A percentile compares a stretch with the other conserved stretches of the same genome.
phyloP scores from a whole-genome alignment of 1,140 invertebrate genomes.

The Drosophila littoralis region DNA sequence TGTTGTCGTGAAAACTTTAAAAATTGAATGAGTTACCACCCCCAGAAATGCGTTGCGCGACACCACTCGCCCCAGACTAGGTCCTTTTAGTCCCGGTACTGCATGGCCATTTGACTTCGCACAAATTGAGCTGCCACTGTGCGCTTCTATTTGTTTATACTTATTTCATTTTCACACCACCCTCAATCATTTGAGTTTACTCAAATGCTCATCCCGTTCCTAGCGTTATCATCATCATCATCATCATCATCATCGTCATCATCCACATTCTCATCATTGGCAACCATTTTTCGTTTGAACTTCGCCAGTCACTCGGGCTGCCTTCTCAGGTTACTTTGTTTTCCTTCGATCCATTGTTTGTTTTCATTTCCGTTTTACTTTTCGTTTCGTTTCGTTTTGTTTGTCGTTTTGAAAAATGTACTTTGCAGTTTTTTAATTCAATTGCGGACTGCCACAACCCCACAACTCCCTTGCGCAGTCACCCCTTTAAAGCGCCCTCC shows the following conservation, averaged over 20 bases:
- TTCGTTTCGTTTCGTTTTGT: constrained; percentile 67
- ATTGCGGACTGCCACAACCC: constrained; percentile 72
- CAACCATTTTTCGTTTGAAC: constrained; percentile 58
- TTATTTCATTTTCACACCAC: constrained; percentile 79
- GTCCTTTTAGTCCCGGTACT: constrained; percentile 3
- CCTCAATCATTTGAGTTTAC: constrained; percentile 36
- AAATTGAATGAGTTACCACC: constrained; percentile 26
- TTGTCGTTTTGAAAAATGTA: constrained; percentile 64
- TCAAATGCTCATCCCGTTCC: constrained; percentile 7
- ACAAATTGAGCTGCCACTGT: constrained; percentile 59
- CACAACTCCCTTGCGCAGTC: constrained; percentile 17
- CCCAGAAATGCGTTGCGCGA: background rate
- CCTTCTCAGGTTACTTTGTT: constrained; percentile 78
- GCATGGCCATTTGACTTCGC: constrained; percentile 61
- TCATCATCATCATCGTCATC: constrained; percentile 45
- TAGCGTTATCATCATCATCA: constrained; percentile 27
- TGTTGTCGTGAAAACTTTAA: constrained; percentile 19
- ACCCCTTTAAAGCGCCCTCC: constrained; percentile 48
- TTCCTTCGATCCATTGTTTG: constrained; percentile 74
- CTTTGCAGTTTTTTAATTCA: constrained; percentile 71
- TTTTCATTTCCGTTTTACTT: constrained; percentile 79
- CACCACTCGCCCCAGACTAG: background rate
- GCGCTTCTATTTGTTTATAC: constrained; percentile 75
- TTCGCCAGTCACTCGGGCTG: constrained; percentile 24
- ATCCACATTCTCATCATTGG: constrained; percentile 27